Evolutionary conservation across 2,888 invertebrate species (phyloP).

Genomic region (Parascotia fuliginaria): DNA sequence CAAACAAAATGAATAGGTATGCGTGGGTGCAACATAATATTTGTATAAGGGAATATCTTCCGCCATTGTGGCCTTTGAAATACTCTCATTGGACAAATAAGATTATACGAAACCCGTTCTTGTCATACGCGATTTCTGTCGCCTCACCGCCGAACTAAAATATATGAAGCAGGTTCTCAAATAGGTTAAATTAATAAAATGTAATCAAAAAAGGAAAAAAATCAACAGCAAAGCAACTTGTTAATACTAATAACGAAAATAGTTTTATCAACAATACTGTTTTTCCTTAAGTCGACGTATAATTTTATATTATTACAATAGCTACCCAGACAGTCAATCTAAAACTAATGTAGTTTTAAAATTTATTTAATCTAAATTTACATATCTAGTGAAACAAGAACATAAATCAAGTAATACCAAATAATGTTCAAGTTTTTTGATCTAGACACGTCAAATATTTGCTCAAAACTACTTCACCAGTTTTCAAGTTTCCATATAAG

Average conservation of each 20-base stretch:
- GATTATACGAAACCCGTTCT: slow-evolving; percentile 33
- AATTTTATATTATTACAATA: neutral
- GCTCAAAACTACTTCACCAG: slow-evolving; percentile 26
- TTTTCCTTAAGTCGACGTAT: slow-evolving; percentile 1
- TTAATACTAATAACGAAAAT: slow-evolving; percentile 15
- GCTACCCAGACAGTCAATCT: neutral
- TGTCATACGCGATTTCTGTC: slow-evolving; percentile 20
- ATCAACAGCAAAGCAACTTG: slow-evolving; percentile 8
- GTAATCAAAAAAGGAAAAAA: slow-evolving; percentile 15
- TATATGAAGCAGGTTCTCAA: slow-evolving; percentile 26
- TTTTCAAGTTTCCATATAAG: slow-evolving; percentile 42
- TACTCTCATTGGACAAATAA: slow-evolving; percentile 29
- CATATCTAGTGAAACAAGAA: slow-evolving; percentile 12
- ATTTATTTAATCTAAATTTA: slow-evolving; percentile 9
- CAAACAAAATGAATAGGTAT: slow-evolving; percentile 21
- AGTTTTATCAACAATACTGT: slow-evolving; percentile 13
- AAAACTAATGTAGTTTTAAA: neutral
- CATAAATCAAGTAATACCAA: slow-evolving; percentile 13
- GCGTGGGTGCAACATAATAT: slow-evolving; percentile 37
- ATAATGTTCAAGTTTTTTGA: slow-evolving; percentile 20
- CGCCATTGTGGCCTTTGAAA: slow-evolving; percentile 23
- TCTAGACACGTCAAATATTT: slow-evolving; percentile 32
- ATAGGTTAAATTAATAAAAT: slow-evolving; percentile 23
- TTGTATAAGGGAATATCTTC: slow-evolving; percentile 40
- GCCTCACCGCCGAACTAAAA: slow-evolving; percentile 9